Base-by-base conservation (phyloP, 2,888 invertebrate species). In the Lathronympha strigana region DNA sequence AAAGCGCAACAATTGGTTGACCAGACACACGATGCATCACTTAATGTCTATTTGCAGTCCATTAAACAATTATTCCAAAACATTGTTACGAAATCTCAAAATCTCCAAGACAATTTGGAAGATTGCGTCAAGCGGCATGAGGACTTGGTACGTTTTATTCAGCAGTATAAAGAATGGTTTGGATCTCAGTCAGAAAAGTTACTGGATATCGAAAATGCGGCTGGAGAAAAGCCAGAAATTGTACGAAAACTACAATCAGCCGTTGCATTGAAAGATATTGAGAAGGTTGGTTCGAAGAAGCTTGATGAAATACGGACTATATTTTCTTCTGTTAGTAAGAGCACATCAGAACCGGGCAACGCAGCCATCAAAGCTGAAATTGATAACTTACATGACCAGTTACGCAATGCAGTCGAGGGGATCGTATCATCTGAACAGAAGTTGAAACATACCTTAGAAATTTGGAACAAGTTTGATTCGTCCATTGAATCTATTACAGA, bases 1-100 rank as follows among this genome's bases (percentile, higher is more conserved):
- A 98, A 98, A 86, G 98, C 98, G 0, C 97, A 97, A 77, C 95
- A 96, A 62, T 88, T 98, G 15, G 96, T 98, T 1, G 97, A 98
- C 78, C 96, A 97, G 84, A 98, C 98, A 1, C 96, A 97, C 80
- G 98, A 98, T 77, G 95, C 95, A 69, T 96, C 97, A 0, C 89
- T 98, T 36, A 96, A 97, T 80, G 94, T 96, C 0, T 98, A 97
- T 79, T 87, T 98, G 6, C 95, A 96, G 76, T 97, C 97, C 0
- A 98, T 98, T 28, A 97, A 97, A 79, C 95, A 97, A 78, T 89
- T 98, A 19, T 98, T 98, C 88, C 95, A 96, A 75, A 96, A 96
- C 71, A 97, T 98, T 72, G 97, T 97, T 0, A 93, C 94, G 0
- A 97, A 97, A 87, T 98, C 96, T 1, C 96, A 97, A 83, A 96